These are phyloP conservation scores for Aphis craccivora DNA, from an alignment of 1,140 invertebrate species.

Conservation along the genomic window DNA sequence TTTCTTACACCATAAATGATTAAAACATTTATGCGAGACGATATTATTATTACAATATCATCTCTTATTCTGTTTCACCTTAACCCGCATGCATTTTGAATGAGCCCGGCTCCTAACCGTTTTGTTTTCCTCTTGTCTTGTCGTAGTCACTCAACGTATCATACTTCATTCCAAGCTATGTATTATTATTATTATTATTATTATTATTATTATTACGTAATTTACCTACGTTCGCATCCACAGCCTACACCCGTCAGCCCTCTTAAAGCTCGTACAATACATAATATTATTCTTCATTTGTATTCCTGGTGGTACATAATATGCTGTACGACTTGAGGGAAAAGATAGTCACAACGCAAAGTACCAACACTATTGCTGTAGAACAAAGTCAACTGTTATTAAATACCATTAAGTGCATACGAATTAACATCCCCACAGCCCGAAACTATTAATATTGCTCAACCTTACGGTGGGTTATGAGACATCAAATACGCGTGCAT, in stretches of 20 bases:
- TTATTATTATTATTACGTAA: neutral
- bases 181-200: neutral
- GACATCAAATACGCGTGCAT: neutral
- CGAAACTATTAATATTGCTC: neutral
- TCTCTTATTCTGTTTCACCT: conserved; percentile 29
- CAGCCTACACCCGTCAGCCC: neutral
- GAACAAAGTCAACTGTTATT: neutral
- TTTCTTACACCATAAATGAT: conserved; percentile 12
- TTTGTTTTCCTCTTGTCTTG: conserved; percentile 39
- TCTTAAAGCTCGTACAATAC: conserved; percentile 10
- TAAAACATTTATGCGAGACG: conserved; percentile 25
- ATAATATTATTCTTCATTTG: conserved; percentile 34
- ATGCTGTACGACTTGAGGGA: neutral
- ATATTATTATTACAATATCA: conserved; percentile 24
- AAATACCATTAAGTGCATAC: neutral
- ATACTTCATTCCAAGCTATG: conserved; percentile 23
- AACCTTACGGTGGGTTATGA: neutral
- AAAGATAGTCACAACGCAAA: neutral
- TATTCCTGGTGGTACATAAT: neutral
- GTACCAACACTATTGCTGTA: neutral
- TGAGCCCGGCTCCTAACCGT: conserved; percentile 14
- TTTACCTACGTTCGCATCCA: neutral
- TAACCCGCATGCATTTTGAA: conserved; percentile 23
- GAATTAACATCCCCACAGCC: neutral
- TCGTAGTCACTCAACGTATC: conserved; percentile 24